Evolutionary conservation across 2,888 invertebrate species (phyloP).

Genomic region (Volucella inflata): DNA sequence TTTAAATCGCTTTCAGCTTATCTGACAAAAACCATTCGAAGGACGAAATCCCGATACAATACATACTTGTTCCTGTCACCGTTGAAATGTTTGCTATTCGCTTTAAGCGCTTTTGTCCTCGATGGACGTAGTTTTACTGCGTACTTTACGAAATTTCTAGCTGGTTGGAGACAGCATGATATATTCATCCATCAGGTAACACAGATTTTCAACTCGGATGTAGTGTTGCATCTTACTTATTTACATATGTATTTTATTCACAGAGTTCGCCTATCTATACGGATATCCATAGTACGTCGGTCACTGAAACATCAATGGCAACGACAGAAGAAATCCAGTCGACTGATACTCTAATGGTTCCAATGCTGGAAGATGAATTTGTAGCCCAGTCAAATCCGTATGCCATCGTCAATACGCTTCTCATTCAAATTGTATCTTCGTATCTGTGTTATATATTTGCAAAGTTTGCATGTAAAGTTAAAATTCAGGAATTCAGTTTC

Average conservation of each 20-base stretch:
- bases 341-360: conserved; percentile 45
- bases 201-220: conserved; percentile 45
- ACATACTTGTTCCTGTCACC: conserved; percentile 89
- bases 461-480: conserved; percentile 94
- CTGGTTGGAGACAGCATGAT: conserved; percentile 85
- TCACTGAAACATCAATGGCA: background rate
- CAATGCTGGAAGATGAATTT: conserved; percentile 71
- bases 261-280: conserved; percentile 59
- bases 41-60: conserved; percentile 89
- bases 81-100: conserved; percentile 91
- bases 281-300: conserved; percentile 29
- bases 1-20: conserved; percentile 76
- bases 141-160: conserved; percentile 84
- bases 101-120: conserved; percentile 86
- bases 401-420: conserved; percentile 85
- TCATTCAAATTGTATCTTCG: conserved; percentile 88
- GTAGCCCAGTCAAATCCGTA: conserved; percentile 78
- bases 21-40: conserved; percentile 82
- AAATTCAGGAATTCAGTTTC: conserved; percentile 94
- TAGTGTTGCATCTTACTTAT: background rate
- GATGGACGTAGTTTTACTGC: conserved; percentile 79
- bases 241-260: background rate
- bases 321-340: background rate
- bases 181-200: conserved; percentile 85
- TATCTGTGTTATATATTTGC: conserved; percentile 88